A percentile compares a stretch with the other conserved stretches of the same genome.
phyloP scores from a whole-genome alignment of 2,888 invertebrate species.

The Microctonus aethiopoides region DNA sequence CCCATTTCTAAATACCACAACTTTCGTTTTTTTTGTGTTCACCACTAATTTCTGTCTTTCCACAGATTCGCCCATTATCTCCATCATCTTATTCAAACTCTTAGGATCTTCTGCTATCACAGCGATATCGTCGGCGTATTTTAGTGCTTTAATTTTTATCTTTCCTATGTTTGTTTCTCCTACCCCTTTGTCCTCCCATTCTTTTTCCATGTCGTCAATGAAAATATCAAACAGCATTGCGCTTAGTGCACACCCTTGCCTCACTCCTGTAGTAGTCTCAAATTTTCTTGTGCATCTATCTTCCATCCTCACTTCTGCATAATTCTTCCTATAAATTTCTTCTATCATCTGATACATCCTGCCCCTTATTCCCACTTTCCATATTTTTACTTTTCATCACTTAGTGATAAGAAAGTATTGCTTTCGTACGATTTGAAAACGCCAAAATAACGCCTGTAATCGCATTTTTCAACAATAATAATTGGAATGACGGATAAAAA shows the following conservation, averaged over 20 bases:
- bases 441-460: too few relatives aligned
- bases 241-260: constrained; percentile 37
- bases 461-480: too few relatives aligned
- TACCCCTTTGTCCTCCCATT: background rate
- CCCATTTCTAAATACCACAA: constrained; percentile 35
- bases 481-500: too few relatives aligned
- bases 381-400: too few relatives aligned
- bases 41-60: constrained; percentile 22
- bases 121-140: constrained; percentile 38
- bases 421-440: too few relatives aligned
- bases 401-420: too few relatives aligned
- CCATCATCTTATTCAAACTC: constrained; percentile 28
- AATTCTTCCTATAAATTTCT: constrained; percentile 19
- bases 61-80: constrained; percentile 18
- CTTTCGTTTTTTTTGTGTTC: constrained; percentile 36
- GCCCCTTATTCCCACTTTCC: too few relatives aligned
- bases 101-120: constrained; percentile 20
- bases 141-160: constrained; percentile 1
- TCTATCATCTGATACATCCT: too few relatives aligned
- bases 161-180: constrained; percentile 21
- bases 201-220: constrained; percentile 29
- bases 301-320: background rate
- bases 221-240: background rate
- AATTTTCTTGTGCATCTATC: background rate
- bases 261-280: too few relatives aligned